Percentiles rank a stretch among this genome's conserved stretches.
phyloP scores from a whole-genome alignment of 2,797 vertebrate species.

The Falco naumanni region DNA sequence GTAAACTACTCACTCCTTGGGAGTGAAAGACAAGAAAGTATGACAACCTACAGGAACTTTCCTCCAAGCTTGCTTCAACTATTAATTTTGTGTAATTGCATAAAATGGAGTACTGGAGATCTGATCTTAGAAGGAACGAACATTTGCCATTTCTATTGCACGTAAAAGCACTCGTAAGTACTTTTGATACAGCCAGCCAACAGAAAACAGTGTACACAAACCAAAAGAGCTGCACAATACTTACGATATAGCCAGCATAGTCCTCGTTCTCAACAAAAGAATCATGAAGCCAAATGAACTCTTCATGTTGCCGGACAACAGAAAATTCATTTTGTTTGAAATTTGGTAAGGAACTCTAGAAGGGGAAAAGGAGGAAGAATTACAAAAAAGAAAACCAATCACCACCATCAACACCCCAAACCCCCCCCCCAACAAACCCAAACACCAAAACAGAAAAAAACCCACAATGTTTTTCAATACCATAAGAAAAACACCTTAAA shows the following conservation, averaged over 20 bases:
- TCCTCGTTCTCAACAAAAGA: constrained; percentile 98
- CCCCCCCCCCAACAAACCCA: background rate
- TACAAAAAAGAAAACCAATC: background rate
- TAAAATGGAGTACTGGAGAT: background rate
- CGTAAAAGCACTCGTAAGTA: background rate
- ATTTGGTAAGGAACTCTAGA: constrained; percentile 95
- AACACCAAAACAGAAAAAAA: background rate
- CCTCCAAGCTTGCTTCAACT: background rate
- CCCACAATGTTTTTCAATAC: background rate
- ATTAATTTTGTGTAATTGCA: background rate
- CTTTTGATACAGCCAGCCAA: background rate
- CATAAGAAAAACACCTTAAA: background rate
- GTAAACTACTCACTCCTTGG: background rate
- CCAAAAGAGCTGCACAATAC: constrained; percentile 60
- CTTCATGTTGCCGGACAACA: constrained; percentile 96
- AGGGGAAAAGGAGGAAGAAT: background rate
- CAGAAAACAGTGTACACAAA: background rate
- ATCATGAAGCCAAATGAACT: constrained; percentile 99
- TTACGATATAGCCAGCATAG: constrained; percentile 97
- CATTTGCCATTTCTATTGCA: background rate
- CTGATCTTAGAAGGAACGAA: background rate
- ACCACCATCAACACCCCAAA: background rate
- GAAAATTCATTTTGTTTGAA: constrained; percentile 99
- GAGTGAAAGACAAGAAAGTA: background rate
- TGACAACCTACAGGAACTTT: background rate